Evolutionary conservation across 2,888 invertebrate genomes (phyloP).

Genomic region (Nasonovia ribisnigri): DNA sequence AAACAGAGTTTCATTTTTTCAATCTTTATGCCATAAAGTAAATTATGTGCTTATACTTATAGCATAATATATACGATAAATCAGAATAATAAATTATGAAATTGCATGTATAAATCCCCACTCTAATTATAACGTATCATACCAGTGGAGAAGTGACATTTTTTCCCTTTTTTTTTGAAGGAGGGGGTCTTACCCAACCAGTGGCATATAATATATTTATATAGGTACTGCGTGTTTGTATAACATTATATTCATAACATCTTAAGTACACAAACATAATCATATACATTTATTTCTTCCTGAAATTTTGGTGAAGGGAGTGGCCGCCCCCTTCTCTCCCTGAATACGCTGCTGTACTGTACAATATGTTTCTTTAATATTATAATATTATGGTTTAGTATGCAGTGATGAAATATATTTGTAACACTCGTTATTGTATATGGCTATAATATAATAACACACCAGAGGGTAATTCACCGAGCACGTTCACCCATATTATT

Average conservation of each 20-base stretch:
- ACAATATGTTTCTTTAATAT: not conserved
- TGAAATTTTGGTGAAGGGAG: not conserved
- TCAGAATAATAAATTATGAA: no score
- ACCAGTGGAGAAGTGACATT: not conserved
- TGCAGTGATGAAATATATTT: not conserved
- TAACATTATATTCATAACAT: conserved; percentile 12
- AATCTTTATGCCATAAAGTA: no score
- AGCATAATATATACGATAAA: no score
- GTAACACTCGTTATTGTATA: not conserved
- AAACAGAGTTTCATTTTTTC: no score
- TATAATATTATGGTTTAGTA: not conserved
- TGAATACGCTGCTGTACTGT: not conserved
- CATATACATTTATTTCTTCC: not conserved
- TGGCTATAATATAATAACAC: not conserved
- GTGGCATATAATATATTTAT: not conserved
- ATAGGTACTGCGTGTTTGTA: not conserved
- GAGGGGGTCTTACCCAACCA: not conserved
- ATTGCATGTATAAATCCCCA: no score
- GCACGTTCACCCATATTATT: not conserved
- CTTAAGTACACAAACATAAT: not conserved
- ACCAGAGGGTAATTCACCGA: not conserved
- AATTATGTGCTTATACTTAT: no score
- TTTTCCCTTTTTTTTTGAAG: not conserved
- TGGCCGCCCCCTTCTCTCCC: not conserved
- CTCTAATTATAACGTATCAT: not conserved